Conservation (phyloP, 2,797 vertebrate species). For the Cossypha dichroa region DNA sequence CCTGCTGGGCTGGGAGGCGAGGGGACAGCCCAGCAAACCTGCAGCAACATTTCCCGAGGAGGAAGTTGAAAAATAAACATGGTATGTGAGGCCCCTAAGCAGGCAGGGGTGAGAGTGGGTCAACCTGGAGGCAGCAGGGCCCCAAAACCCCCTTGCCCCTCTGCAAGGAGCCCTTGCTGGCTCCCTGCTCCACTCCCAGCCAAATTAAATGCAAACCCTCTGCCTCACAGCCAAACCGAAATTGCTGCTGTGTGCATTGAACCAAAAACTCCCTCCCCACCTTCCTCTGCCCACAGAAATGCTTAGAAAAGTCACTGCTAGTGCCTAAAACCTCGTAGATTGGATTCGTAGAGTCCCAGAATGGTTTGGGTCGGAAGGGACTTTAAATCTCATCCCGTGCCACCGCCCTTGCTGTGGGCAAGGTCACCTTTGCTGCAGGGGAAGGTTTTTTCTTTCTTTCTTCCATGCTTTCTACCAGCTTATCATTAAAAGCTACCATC, state of each 20-base stretch:
- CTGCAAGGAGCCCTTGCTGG: not conserved
- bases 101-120: fast-evolving
- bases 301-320: not conserved
- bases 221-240: not conserved
- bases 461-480: not conserved
- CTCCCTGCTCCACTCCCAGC: not conserved
- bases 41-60: not conserved
- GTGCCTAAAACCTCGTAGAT: fast-evolving
- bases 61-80: not conserved
- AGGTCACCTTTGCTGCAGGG: not conserved
- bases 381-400: not conserved
- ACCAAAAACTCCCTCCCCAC: not conserved
- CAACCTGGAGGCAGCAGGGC: too few relatives aligned
- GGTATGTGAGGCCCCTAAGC: fast-evolving
- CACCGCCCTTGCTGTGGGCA: not conserved
- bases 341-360: fast-evolving
- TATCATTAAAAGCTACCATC: fast-evolving
- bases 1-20: fast-evolving
- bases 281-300: not conserved
- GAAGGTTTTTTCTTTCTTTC: not conserved
- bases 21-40: not conserved
- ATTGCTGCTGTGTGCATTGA: fast-evolving
- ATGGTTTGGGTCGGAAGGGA: not conserved
- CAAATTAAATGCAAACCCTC: not conserved
- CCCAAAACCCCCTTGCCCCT: not conserved